phyloP scores from a whole-genome alignment of 2,888 invertebrate species.

The Apamea anceps region DNA sequence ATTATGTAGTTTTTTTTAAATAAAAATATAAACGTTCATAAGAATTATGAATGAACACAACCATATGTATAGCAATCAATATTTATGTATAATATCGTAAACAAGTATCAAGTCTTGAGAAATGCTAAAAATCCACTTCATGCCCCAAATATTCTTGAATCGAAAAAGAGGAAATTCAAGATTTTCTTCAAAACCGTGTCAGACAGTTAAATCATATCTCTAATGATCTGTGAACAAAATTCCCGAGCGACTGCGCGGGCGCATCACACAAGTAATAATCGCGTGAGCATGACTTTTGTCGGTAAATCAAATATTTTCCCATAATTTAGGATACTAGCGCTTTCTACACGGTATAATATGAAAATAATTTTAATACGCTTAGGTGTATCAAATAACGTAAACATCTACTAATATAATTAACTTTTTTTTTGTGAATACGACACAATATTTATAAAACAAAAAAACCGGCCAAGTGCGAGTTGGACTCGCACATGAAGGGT shows the following conservation, averaged over 20 bases:
- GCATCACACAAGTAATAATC: constrained; percentile 26
- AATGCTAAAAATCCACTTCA: constrained; percentile 20
- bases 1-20: background rate
- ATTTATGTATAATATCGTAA: background rate
- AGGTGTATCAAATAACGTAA: constrained; percentile 36
- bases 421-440: constrained; percentile 12
- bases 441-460: background rate
- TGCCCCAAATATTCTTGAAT: constrained; percentile 27
- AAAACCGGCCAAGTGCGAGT: background rate
- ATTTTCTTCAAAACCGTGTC: constrained; percentile 38
- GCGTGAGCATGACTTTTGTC: constrained; percentile 47
- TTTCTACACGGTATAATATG: constrained; percentile 46
- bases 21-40: no score
- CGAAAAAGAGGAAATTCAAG: constrained; percentile 15
- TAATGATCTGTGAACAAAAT: constrained; percentile 56
- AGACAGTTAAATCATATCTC: constrained; percentile 44
- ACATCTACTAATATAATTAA: background rate
- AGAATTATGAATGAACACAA: background rate
- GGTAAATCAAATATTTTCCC: constrained; percentile 59
- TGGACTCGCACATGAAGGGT: background rate
- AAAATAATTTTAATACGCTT: constrained; percentile 29
- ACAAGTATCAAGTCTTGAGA: background rate
- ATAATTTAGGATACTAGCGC: constrained; percentile 40
- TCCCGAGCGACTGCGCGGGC: constrained; percentile 5
- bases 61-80: background rate